Base-by-base conservation (phyloP, 2,888 invertebrate species). In the Ophion obscuratus region DNA sequence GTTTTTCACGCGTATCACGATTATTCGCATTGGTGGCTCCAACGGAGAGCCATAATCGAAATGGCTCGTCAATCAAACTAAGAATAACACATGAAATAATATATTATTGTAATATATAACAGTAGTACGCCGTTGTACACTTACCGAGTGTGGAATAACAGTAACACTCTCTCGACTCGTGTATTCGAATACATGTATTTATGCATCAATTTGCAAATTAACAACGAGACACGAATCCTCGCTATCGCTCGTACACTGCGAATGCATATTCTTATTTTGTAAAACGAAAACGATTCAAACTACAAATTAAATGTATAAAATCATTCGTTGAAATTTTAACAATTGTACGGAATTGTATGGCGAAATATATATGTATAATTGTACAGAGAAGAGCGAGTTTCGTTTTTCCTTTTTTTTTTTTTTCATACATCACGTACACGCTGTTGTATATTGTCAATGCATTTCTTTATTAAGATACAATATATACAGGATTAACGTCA, bases 381-480 rank as follows among this genome's bases (percentile, higher is more conserved):
- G 61, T 61, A 61, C 24, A 61, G 61, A 20, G 4, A 61, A 61
- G 24, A 62, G 53, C 5, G 53, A 17, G 53, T 53, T 53, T 64
- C 66, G n/a, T 64, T 14, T 64, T 24, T 68, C 78, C 24, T 1
- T 1, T 24, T 24, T 24, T 24, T 24, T 77, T 76, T 81, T 76
- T 64, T 75, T 4, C 17, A 53, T 5, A 17, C 53, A 53, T 59
- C 84, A 80, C 68, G 62, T 70, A 78, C 87, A 74, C 77, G 75
- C 57, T 76, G 79, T 88, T 89, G 53, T 53, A 53, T 53, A 88
- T 90, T 92, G 89, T 92, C 90, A 90, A 90, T 92, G 88, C 87
- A 88, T 89, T 90, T 90, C 88, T 92, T 92, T 91, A 92, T 92
- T 92, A 92, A 91, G 91, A 90, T 92, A 90, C 87, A 91, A 89